These are phyloP conservation scores for Galaxias olidus DNA, from an alignment of 2,797 vertebrate species.

Conservation along the genomic window DNA sequence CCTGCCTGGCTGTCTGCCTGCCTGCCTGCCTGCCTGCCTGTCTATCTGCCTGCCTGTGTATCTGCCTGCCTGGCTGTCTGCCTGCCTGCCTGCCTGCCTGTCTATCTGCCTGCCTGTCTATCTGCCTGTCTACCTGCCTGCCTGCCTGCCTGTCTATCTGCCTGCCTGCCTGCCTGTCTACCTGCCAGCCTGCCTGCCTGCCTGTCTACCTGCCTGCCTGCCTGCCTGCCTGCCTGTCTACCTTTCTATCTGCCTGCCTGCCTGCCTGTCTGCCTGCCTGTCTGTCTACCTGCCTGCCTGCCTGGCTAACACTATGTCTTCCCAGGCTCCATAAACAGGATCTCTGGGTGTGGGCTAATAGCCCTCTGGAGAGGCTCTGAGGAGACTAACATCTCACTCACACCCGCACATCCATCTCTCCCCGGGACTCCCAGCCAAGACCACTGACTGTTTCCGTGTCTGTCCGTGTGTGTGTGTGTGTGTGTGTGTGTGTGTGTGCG, in stretches of 20 bases:
- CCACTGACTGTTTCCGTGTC: background rate
- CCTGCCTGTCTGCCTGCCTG: conserved; percentile 9
- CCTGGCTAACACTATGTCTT: no score
- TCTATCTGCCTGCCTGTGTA: no score
- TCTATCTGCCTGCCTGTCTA: conserved; percentile 33
- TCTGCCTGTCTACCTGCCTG: conserved; percentile 43
- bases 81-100: no score
- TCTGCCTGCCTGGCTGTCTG: no score
- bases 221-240: no score
- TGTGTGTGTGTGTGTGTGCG: conserved; percentile 16
- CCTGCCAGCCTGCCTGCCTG: no score
- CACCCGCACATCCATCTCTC: conserved; percentile 32
- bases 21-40: conserved; percentile 43
- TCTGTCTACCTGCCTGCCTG: conserved; percentile 53
- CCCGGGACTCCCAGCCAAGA: conserved; percentile 24
- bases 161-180: no score
- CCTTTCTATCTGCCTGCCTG: no score
- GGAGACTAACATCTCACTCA: conserved; percentile 38
- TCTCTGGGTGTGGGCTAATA: conserved; percentile 19
- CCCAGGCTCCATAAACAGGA: no score
- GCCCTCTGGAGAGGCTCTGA: conserved; percentile 19
- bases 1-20: conserved; percentile 34
- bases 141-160: no score
- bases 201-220: conserved; percentile 53
- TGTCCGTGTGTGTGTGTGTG: conserved; percentile 21